Evolutionary conservation across 2,888 invertebrate genomes (phyloP).

Genomic region (Mythimna loreyi): DNA sequence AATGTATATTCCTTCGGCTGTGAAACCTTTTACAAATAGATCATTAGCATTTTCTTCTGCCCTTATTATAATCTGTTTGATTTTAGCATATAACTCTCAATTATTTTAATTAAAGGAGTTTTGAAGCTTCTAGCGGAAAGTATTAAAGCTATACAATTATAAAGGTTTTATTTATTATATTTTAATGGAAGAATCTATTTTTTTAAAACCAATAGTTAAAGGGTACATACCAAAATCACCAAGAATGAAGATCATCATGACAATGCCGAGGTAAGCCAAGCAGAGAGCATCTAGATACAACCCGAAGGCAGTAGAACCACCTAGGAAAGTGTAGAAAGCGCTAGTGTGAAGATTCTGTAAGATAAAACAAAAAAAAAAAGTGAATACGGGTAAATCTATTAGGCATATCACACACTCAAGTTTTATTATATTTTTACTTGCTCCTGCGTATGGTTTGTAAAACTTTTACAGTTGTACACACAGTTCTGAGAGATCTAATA

Average conservation of each 20-base stretch:
- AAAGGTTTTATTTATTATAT: background rate
- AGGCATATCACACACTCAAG: too few relatives aligned
- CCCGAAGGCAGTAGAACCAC: conserved; percentile 93
- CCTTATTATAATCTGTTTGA: too few relatives aligned
- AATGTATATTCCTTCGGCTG: too few relatives aligned
- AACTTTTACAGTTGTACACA: too few relatives aligned
- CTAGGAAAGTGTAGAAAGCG: conserved; percentile 92
- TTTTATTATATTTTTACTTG: too few relatives aligned
- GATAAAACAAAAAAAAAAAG: background rate
- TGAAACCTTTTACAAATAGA: background rate
- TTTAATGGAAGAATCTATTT: background rate
- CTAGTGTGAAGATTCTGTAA: conserved; percentile 93
- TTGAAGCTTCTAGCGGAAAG: too few relatives aligned
- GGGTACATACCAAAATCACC: conserved; percentile 89
- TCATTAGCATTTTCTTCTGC: background rate
- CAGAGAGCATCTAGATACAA: conserved; percentile 94
- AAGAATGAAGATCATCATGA: conserved; percentile 92
- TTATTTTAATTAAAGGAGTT: too few relatives aligned
- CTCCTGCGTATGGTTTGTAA: too few relatives aligned
- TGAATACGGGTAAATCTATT: background rate
- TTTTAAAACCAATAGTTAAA: background rate
- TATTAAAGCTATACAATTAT: too few relatives aligned
- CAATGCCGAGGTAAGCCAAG: conserved; percentile 92
- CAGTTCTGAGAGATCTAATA: too few relatives aligned
- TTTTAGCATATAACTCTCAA: too few relatives aligned